These are phyloP conservation scores for Desmophyllum pertusum DNA, from an alignment of 92 coral and sea anemone species.

Conservation along the genomic window DNA sequence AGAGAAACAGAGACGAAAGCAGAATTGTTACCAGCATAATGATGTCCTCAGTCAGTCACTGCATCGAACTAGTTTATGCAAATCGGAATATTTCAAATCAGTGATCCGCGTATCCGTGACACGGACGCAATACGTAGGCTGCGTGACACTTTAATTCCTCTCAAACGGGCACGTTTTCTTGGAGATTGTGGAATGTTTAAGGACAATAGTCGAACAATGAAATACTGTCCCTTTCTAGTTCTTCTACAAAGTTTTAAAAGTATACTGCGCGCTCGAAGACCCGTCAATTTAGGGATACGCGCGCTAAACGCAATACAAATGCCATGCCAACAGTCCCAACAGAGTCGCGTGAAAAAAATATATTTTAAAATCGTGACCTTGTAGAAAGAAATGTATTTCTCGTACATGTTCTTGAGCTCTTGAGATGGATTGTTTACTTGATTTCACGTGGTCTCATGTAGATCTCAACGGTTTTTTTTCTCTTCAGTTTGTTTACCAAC, in stretches of 20 bases:
- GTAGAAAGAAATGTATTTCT: background rate
- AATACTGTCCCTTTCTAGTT: background rate
- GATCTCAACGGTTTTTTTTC: too few species aligned
- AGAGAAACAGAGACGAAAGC: constrained; percentile 6
- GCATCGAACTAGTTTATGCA: background rate
- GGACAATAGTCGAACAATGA: background rate
- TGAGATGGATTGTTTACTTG: background rate
- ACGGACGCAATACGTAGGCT: background rate
- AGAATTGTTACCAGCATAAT: background rate
- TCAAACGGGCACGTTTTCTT: background rate
- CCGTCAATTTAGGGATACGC: too few species aligned
- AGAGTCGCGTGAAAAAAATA: background rate
- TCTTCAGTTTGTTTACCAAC: background rate
- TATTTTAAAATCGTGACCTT: background rate
- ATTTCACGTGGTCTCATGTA: background rate
- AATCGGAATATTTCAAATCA: constrained; percentile 8
- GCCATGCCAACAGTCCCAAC: too few species aligned
- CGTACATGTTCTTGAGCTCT: background rate
- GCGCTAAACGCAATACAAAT: too few species aligned
- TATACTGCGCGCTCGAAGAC: too few species aligned
- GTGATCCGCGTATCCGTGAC: constrained; percentile 25
- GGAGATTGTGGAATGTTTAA: constrained; percentile 5
- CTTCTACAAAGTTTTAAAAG: too few species aligned
- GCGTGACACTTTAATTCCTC: background rate
- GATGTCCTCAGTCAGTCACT: background rate